Base-by-base conservation (phyloP, 2,888 invertebrate species). In the Herminia tarsipennalis region DNA sequence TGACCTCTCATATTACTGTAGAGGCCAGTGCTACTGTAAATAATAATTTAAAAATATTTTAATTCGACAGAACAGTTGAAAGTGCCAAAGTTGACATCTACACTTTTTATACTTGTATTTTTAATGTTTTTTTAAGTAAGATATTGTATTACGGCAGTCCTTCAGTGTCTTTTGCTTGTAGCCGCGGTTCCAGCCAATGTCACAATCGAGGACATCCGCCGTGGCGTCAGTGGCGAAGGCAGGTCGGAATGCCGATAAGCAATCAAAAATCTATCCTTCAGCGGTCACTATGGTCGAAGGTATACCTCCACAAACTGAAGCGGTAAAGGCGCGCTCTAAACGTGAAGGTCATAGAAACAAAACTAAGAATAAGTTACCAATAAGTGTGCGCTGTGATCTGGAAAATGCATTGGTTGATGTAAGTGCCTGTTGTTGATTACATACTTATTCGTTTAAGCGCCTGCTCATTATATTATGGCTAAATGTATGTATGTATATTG, bases 321-420 rank as follows among this genome's bases (percentile, higher is more conserved):
- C n/a, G n/a, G n/a, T n/a, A n/a, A n/a, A n/a, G 32, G 41, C 22
- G n/a, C 56, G 33, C 39, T 53, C 42, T 12, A 65, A 57, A 24
- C 59, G 58, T 40, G 59, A 68, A 32, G 56, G 35, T 37, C 52
- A 56, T 22, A 64, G 64, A 43, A 81, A 67, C 49, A 78, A 71
- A 41, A 78, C 58, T 61, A 85, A 72, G 57, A 73, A 71, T 57
- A 82, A 77, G 54, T 67, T 86, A 69, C 85, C 89, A 8, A 85
- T 81, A 70, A 78, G 47, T 43, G 46, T 89, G 34, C 84, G 88
- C 6, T 78, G 81, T 49, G 90, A 89, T 43, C 74, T 91, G 65
- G 88, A 90, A 54, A 87, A 83, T 52, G 86, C 90, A 10, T 74
- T 91, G 57, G 78, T 91, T 55, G 74, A 83, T 56, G 90, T 88